Percentiles rank a stretch among this genome's conserved stretches.
Conservation (phyloP, 2,113 vertebrate species). For the Danio rerio region GRCz12tu NC_133182.1:53965501-53966000, state of each 20-base stretch:
- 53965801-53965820: conserved; percentile 60
- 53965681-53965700: background rate
- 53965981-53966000: too few relatives aligned
- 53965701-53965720: background rate
- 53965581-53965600: background rate
- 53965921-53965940: too few relatives aligned
- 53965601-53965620: background rate
- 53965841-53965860: conserved; percentile 61
- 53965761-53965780: background rate
- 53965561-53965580: background rate
- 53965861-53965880: background rate
- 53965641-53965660: background rate
- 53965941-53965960: too few relatives aligned
- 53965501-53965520: background rate
- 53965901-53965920: too few relatives aligned
- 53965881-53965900: background rate
- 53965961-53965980: too few relatives aligned
- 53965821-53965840: conserved; percentile 61
- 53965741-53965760: background rate
- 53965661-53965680: background rate
- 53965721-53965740: background rate
- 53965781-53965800: conserved; percentile 52
- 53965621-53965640: background rate
- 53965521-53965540: background rate
- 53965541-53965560: background rate